Evolutionary conservation across 2,888 invertebrate species (phyloP).

Genomic region (Dryococelus australis): DNA sequence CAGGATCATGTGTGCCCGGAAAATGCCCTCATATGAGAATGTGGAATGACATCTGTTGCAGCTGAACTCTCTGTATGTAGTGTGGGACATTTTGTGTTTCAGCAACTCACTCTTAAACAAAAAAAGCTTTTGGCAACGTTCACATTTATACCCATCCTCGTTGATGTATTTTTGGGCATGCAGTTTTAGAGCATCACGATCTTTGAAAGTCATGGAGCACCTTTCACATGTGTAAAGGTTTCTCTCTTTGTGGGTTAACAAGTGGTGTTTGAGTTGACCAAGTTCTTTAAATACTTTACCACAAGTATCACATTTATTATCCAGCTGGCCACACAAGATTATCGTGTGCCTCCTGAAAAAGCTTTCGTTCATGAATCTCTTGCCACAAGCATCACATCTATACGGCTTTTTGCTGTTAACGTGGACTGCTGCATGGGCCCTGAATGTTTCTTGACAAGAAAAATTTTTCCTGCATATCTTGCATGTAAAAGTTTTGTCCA

Average conservation of each 20-base stretch:
- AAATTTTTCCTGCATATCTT: too few species aligned
- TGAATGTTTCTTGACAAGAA: too few species aligned
- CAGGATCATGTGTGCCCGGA: not conserved
- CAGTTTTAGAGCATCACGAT: not conserved
- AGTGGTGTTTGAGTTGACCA: not conserved
- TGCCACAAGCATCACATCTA: not conserved
- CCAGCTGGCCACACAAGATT: not conserved
- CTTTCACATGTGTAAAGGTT: not conserved
- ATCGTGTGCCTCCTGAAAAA: not conserved
- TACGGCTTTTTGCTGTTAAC: not conserved
- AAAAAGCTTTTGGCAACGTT: not conserved
- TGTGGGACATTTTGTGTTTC: not conserved
- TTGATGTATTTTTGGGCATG: not conserved
- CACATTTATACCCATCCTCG: constrained; percentile 7
- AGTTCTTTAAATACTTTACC: not conserved
- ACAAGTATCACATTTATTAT: not conserved
- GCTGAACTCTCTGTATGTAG: not conserved
- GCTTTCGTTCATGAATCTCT: not conserved
- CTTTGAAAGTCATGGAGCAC: not conserved
- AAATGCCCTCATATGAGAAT: not conserved
- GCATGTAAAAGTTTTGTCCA: too few species aligned
- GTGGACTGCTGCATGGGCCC: too few species aligned
- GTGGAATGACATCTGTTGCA: not conserved
- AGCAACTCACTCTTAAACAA: not conserved
- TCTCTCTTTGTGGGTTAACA: not conserved